Evolutionary conservation across 2,113 vertebrate species (phyloP), one percentile per base, ranked within the genome.

Genomic region (Myiagra hebetior): DNA sequence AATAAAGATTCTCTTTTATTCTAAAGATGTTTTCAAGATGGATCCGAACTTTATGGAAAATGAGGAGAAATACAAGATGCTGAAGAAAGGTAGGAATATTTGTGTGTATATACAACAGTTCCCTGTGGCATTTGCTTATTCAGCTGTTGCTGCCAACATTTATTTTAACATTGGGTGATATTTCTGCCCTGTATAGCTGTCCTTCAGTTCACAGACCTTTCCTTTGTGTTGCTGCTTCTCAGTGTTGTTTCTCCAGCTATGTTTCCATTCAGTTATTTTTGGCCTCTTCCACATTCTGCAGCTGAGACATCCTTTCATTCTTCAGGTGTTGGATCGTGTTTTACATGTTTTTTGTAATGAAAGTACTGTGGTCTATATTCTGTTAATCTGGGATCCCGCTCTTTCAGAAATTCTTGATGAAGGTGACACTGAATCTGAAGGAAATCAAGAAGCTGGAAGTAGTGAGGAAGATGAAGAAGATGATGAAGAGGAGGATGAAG

Each of bases 21-120:
- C 47, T 97, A 81, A 94, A 99, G 99, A 99, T 98, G 99, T 99
- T 65, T 99, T 99, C 98, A 99, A 99, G 98, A 94, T 99, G 99
- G 99, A 99, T 97, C 99, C 99, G 0, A 98, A 99, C 96, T 99
- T 99, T 86, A 97, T 98, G 97, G 99, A 99, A 87, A 99, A 99
- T 28, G 99, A 99, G 96, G 99, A 99, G 95, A 99, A 99, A 91
- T 99, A 99, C 96, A 99, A 99, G 96, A 96, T 95, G 16, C 98
- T 99, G 92, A 99, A 99, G 97, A 99, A 98, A 97, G 99, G 99
- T 99, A 92, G 8, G 83, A 16, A 6, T 1, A 10, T 62, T 18
- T 53, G 6, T 92, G 5, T 50, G 10, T 56, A 8, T 53, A 1
- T 8, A 11, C 1, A 2, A 7, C 22, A 9, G 7, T 47, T 59